Conservation (phyloP, 2,797 vertebrate species). For the Acridotheres tristis region DNA sequence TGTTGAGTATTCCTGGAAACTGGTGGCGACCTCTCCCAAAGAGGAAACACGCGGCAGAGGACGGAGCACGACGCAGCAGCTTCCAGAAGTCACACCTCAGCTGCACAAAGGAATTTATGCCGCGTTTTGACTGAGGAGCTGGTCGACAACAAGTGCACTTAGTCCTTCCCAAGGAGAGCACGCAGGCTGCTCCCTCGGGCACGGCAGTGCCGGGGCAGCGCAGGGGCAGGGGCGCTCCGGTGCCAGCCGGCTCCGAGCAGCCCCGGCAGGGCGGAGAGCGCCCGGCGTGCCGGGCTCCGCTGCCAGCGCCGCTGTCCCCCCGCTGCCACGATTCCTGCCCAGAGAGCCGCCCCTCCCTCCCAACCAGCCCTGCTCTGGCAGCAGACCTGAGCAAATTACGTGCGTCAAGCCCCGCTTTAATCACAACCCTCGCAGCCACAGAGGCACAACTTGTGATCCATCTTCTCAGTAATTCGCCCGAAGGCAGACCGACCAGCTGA, state of each 20-base stretch:
- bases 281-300: fast-evolving
- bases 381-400: background rate
- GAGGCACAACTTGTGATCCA: background rate
- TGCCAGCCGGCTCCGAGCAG: fast-evolving
- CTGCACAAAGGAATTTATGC: background rate
- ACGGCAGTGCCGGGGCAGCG: too few relatives aligned
- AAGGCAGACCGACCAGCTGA: background rate
- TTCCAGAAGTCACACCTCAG: background rate
- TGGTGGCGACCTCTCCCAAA: background rate
- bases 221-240: background rate
- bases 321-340: background rate
- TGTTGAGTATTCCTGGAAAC: background rate
- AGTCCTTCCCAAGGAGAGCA: background rate
- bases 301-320: fast-evolving
- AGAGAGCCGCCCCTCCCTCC: background rate
- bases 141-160: background rate
- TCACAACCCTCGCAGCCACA: background rate
- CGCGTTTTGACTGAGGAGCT: background rate
- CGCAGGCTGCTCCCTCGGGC: background rate
- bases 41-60: background rate
- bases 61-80: background rate
- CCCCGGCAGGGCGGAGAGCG: fast-evolving
- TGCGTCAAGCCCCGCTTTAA: background rate
- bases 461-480: background rate
- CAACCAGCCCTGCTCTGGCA: background rate